Evolutionary conservation across 2,113 vertebrate genomes (phyloP), one percentile per base, ranked within the genome.

Genomic region (Okapia johnstoni): DNA sequence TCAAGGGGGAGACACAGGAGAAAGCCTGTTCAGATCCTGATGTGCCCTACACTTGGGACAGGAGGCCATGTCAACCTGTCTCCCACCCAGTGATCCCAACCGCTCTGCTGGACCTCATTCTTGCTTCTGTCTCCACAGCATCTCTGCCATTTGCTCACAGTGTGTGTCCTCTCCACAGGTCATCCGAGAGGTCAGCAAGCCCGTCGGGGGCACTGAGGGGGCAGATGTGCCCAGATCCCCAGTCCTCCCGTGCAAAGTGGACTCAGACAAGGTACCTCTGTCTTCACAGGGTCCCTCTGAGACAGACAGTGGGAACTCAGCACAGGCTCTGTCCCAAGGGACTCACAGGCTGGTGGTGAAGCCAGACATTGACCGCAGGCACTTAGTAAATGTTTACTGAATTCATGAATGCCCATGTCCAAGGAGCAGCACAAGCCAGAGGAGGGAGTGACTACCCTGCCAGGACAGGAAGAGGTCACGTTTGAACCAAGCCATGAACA

Each of bases 251-350:
- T 99, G 99, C 98, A 99, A 99, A 98, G 83, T 99, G 98, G 99
- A 99, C 88, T 97, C 99, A 88, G 99, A 99, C 96, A 99, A 99
- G 99, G 99, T 99, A 98, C 3, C 26, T 46, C 66, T 95, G 5
- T 61, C 93, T 96, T 81, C 66, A 15, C 3, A 8, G 66, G 6
- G 23, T 28, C 2, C 54, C 91, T 81, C 46, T 43, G 40, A 23
- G 66, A 8, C 30, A 16, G 28, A 36, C 13, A 28, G 11, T 23
- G 1, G 96, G 26, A 43, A 61, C 30, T 85, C 9, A 9, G 63
- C 70, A 77, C 12, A 3, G 60, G 43, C 26, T 80, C 3, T 48
- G 36, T 28, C 28, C 54, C 15, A 0, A 21, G 26, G n/a, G 46
- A 7, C 19, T 17, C 26, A 1, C 3, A 13, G 58, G 15, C 86